A percentile compares a stretch with the other conserved stretches of the same genome.
These are phyloP conservation scores for Crossoptilon crossoptilon DNA, from an alignment of 2,797 vertebrate genomes.

Conservation along the genomic window DNA sequence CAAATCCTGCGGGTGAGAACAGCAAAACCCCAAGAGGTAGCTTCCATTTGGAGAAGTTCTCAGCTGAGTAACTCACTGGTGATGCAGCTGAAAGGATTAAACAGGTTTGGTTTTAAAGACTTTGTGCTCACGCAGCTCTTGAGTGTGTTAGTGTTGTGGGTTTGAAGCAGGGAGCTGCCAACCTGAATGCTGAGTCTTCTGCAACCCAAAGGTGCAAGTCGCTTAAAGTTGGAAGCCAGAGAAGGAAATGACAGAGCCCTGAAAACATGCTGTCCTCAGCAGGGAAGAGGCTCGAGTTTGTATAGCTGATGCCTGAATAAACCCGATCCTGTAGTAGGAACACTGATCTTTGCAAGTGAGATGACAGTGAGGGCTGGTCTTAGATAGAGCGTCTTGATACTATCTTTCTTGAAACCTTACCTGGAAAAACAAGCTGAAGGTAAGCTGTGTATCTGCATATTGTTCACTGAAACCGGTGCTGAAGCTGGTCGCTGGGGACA, in stretches of 20 bases:
- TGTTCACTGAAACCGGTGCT: background rate
- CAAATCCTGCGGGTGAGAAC: conserved; percentile 16
- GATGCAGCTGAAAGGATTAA: background rate
- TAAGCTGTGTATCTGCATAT: conserved; percentile 44
- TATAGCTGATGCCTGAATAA: conserved; percentile 25
- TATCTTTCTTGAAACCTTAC: conserved; percentile 69
- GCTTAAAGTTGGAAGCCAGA: background rate
- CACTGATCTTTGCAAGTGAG: conserved; percentile 19
- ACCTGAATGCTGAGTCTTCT: background rate
- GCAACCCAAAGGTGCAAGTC: background rate
- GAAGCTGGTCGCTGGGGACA: background rate
- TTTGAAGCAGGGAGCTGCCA: background rate
- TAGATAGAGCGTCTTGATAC: conserved; percentile 57
- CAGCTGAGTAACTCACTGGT: background rate
- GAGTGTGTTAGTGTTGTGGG: background rate
- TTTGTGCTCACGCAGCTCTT: background rate
- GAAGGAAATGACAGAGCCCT: background rate
- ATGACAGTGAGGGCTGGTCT: background rate
- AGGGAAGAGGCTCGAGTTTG: background rate
- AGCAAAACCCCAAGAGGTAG: background rate
- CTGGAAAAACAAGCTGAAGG: conserved; percentile 48
- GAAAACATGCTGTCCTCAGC: background rate
- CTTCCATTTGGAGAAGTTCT: background rate
- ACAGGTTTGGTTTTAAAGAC: background rate
- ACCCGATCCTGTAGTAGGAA: conserved; percentile 46